Conservation (phyloP, 2,113 vertebrate genomes). For the Reinhardtius hippoglossoides region DNA sequence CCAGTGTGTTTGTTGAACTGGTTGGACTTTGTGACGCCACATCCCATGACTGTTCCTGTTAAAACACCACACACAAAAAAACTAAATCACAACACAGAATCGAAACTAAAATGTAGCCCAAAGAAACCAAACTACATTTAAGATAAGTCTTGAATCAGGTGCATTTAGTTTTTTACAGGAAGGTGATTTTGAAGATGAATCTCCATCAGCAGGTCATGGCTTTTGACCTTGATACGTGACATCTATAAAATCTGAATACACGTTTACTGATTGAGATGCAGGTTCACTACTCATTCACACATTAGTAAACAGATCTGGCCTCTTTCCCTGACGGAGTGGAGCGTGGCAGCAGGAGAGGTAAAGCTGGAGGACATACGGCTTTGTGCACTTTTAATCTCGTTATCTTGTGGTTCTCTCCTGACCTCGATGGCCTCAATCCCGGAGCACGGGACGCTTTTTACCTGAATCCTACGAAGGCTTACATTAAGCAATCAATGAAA, state of each 20-base stretch:
- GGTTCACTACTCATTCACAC: background rate
- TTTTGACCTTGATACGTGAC: no score
- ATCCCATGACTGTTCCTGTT: constrained; percentile 82
- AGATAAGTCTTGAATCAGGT: no score
- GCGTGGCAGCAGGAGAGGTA: constrained; percentile 19
- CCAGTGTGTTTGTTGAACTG: constrained; percentile 73
- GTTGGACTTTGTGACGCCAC: constrained; percentile 81
- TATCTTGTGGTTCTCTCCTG: constrained; percentile 49
- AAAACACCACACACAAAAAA: constrained; percentile 12
- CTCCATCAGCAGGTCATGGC: no score
- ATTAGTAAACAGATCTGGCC: background rate
- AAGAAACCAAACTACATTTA: no score
- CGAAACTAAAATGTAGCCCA: no score
- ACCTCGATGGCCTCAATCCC: constrained; percentile 71
- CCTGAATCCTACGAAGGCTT: constrained; percentile 62
- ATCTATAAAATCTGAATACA: no score
- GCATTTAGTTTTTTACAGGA: no score
- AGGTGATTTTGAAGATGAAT: no score
- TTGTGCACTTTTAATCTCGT: constrained; percentile 67
- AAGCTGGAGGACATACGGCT: constrained; percentile 4
- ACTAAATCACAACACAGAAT: no score
- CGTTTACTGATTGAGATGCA: background rate
- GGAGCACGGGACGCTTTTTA: constrained; percentile 35
- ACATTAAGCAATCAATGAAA: constrained; percentile 19
- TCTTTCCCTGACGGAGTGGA: constrained; percentile 9